A percentile compares a stretch with the other conserved stretches of the same genome.
Evolutionary conservation across 2,113 vertebrate genomes (phyloP).

Genomic region (Nannobrachium achirus): DNA sequence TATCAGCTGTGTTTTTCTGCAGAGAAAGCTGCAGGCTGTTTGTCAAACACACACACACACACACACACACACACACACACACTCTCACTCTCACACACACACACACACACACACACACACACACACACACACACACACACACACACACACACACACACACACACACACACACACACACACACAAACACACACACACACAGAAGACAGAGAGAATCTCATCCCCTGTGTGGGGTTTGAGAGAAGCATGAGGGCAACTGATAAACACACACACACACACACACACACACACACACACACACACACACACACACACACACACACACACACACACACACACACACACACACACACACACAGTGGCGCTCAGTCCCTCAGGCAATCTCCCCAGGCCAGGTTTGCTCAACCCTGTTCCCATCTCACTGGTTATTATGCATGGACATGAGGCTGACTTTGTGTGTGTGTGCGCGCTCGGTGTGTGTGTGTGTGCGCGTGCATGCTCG

Average conservation of each 20-base stretch:
- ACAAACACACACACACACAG: background rate
- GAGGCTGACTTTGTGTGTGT: conserved; percentile 31
- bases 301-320: background rate
- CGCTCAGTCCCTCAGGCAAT: conserved; percentile 12
- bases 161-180: background rate
- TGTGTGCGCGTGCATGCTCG: too few species aligned
- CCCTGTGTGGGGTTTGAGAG: background rate
- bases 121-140: background rate
- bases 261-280: background rate
- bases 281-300: background rate
- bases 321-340: background rate
- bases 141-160: conserved; percentile 3
- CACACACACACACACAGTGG: background rate
- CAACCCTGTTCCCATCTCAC: conserved; percentile 43
- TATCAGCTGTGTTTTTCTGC: background rate
- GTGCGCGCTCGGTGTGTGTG: background rate
- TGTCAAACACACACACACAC: background rate
- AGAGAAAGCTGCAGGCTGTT: conserved; percentile 4
- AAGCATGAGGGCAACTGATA: background rate
- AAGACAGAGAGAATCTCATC: too few species aligned
- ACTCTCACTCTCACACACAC: conserved; percentile 23
- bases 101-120: background rate
- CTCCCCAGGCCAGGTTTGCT: conserved; percentile 36
- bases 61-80: background rate
- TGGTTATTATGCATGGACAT: conserved; percentile 44